Conservation (phyloP, 2,888 invertebrate genomes). For the Metacarcinus magister region DNA sequence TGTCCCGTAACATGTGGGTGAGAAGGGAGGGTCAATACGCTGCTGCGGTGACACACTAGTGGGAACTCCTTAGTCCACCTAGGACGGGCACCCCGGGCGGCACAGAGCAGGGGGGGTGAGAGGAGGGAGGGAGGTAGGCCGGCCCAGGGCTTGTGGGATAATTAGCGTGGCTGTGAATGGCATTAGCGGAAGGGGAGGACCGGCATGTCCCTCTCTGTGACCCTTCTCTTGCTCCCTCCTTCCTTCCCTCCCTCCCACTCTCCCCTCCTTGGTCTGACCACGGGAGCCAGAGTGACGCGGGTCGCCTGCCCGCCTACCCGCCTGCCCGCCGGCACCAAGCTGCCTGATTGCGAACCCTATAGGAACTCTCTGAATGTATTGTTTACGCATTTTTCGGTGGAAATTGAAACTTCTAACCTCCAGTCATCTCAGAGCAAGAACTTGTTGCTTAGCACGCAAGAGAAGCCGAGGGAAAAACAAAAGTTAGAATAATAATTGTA, state of each 20-base stretch:
- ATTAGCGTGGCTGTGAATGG: constrained; percentile 70
- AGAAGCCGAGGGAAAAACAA: neutral
- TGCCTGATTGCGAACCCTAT: neutral
- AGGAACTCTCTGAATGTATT: neutral
- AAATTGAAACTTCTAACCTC: constrained; percentile 31
- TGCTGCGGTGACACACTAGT: neutral
- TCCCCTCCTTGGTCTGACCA: constrained; percentile 11
- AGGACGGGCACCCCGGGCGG: constrained; percentile 28
- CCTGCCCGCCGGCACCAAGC: neutral
- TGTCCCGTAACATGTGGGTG: neutral
- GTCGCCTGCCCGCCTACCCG: too few species aligned
- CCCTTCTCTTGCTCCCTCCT: neutral
- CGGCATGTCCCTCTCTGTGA: neutral
- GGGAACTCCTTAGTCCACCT: constrained; percentile 44
- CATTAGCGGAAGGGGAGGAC: constrained; percentile 71
- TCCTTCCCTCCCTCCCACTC: neutral
- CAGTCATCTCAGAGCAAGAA: neutral
- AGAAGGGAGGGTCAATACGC: neutral
- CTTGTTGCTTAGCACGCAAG: neutral
- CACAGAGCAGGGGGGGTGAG: neutral
- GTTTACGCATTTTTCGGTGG: neutral
- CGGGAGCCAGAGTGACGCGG: constrained; percentile 7
- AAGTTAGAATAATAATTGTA: neutral
- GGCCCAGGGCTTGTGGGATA: constrained; percentile 62
- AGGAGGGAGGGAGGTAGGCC: neutral